Percentiles rank a stretch among this genome's conserved stretches.
Conservation (phyloP, 2,113 vertebrate species). For the Melanotaenia duboulayi region DNA sequence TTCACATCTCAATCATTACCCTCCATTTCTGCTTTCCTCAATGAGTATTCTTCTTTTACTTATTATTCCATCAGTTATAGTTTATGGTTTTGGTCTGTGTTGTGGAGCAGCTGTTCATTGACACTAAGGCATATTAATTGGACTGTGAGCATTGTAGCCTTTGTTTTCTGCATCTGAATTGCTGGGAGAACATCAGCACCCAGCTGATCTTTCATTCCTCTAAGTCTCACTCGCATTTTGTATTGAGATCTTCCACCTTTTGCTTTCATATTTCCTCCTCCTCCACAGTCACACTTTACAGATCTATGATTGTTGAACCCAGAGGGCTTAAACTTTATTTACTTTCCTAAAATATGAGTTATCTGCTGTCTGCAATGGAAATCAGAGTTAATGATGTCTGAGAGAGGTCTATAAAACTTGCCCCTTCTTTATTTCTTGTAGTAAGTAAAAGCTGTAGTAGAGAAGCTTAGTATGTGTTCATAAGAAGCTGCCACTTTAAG, state of each 20-base stretch:
- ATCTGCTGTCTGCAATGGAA: conserved; percentile 17
- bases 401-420: conserved; percentile 28
- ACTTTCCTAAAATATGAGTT: conserved; percentile 11
- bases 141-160: conserved; percentile 67
- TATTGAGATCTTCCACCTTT: neutral
- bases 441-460: conserved; percentile 65
- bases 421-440: conserved; percentile 51
- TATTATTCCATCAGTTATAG: conserved; percentile 79
- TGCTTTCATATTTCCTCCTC: neutral
- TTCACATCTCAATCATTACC: conserved; percentile 23
- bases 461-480: conserved; percentile 35
- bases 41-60: conserved; percentile 50
- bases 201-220: conserved; percentile 28
- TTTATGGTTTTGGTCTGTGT: conserved; percentile 73
- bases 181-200: conserved; percentile 36
- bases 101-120: conserved; percentile 81
- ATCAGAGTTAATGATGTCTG: conserved; percentile 27
- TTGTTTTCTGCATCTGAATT: conserved; percentile 68
- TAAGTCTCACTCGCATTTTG: conserved; percentile 6
- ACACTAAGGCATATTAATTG: conserved; percentile 82
- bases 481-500: conserved; percentile 80
- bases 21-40: conserved; percentile 43
- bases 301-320: conserved; percentile 20
- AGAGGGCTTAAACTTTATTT: neutral
- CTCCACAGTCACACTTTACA: conserved; percentile 4